A percentile compares a stretch with the other conserved stretches of the same genome.
Evolutionary conservation across 2,888 invertebrate species (phyloP).

Genomic region (Calephelis perditalis): DNA sequence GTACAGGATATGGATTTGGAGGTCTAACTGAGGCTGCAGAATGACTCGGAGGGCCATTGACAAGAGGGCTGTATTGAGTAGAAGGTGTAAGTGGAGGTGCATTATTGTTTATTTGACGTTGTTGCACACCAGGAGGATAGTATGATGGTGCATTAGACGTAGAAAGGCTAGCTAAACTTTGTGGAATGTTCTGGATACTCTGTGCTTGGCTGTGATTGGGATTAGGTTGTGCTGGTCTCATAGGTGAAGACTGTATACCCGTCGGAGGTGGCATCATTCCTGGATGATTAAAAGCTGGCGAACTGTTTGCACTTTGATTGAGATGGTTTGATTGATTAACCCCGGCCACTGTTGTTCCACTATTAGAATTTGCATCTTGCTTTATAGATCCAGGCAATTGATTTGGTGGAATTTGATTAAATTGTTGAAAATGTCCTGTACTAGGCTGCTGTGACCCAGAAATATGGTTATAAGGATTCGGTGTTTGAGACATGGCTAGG

Average conservation of each 20-base stretch:
- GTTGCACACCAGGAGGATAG: slow-evolving; percentile 45
- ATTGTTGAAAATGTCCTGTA: slow-evolving; percentile 45
- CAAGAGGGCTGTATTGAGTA: slow-evolving; percentile 58
- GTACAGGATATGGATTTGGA: slow-evolving; percentile 37
- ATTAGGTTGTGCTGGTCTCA: slow-evolving; percentile 35
- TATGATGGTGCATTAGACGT: slow-evolving; percentile 44
- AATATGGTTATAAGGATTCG: slow-evolving; percentile 56
- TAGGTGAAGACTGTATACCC: slow-evolving; percentile 50
- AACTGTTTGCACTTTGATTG: slow-evolving; percentile 60
- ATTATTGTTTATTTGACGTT: slow-evolving; percentile 64
- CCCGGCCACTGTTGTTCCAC: slow-evolving; percentile 38
- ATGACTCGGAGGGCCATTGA: slow-evolving; percentile 59
- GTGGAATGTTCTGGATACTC: slow-evolving; percentile 42
- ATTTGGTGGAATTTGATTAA: slow-evolving; percentile 48
- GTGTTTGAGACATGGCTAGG: slow-evolving; percentile 68
- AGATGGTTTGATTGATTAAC: slow-evolving; percentile 51
- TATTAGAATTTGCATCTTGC: slow-evolving; percentile 63
- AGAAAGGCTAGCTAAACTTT: slow-evolving; percentile 40
- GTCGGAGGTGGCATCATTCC: slow-evolving; percentile 45
- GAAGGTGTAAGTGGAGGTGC: slow-evolving; percentile 62
- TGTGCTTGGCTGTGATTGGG: slow-evolving; percentile 40
- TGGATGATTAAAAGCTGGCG: slow-evolving; percentile 65
- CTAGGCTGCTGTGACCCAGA: slow-evolving; percentile 51
- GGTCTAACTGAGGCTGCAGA: slow-evolving; percentile 25
- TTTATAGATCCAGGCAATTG: slow-evolving; percentile 57